Base-by-base conservation (phyloP, 1,140 invertebrate species). In the Thaumatotibia leucotreta region DNA sequence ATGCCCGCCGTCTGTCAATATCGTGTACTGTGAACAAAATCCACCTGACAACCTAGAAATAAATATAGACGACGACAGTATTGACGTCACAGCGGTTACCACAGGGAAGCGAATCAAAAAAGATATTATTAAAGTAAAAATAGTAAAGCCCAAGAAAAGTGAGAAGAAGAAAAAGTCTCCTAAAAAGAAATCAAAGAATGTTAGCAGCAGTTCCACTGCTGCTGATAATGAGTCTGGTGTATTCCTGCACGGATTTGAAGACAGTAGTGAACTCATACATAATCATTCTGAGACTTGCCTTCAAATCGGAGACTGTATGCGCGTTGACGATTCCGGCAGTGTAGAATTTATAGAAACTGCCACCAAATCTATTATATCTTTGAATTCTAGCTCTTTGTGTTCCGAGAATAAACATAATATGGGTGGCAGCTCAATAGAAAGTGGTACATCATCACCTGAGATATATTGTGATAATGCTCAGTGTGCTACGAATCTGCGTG, bases 251-350 rank as follows among this genome's bases (percentile, higher is more conserved):
- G 70, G 58, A 17, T 33, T 64, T 0, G 69, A 85, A 10, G 80
- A 84, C 5, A 85, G 73, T 64, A 68, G 85, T 4, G 83, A 88
- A 61, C 73, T 88, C 0, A 88, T 90, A 67, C 86, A 91, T 22
- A 89, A 89, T 58, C 88, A 89, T 72, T 84, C 88, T 0, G 88
- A 91, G 33, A 87, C 86, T 0, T 91, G 88, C 62, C 69, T 88
- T 1, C 79, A 82, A n/a, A 76, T 79, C 1, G 73, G 84, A 35
- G 86, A 90, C 61, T 88, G 88, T 72, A 65, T 88, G 24, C 72
- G 14, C 11, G 17, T 8, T 10, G n/a, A 27, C 2, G 14, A 4
- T 3, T 27, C 67, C 0, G 75, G 87, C 24, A 89, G 86, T 66
- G 68, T 91, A 9, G 81, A 86, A 71, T 69, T 86, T 31, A 63